Evolutionary conservation across 2,797 vertebrate species (phyloP).

Genomic region (Fistularia commersonii): DNA sequence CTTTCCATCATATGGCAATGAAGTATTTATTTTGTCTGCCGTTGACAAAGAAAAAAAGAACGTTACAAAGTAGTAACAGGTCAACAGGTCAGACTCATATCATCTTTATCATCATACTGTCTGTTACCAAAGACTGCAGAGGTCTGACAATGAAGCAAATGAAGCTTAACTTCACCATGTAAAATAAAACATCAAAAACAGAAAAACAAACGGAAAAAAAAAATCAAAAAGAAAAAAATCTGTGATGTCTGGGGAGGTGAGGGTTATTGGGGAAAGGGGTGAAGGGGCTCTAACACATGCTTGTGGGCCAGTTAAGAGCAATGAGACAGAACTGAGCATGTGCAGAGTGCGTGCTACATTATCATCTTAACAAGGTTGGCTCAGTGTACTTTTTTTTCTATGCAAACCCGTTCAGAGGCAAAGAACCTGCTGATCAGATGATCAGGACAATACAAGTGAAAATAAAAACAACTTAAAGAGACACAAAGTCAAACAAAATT

Average conservation of each 20-base stretch:
- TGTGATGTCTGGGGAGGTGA: slow-evolving; percentile 7
- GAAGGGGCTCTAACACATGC: slow-evolving; percentile 18
- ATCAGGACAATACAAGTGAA: background rate
- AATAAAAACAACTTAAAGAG: background rate
- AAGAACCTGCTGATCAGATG: slow-evolving; percentile 1
- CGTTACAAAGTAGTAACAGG: slow-evolving; percentile 41
- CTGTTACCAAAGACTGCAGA: slow-evolving; percentile 35
- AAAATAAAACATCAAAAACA: background rate
- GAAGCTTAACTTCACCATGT: slow-evolving; percentile 11
- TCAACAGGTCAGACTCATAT: slow-evolving; percentile 57
- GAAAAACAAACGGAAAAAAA: background rate
- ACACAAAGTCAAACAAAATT: background rate
- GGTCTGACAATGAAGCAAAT: slow-evolving; percentile 21
- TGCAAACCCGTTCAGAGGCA: background rate
- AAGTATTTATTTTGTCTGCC: slow-evolving; percentile 59
- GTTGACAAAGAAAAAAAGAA: slow-evolving; percentile 31
- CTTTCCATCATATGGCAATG: slow-evolving; percentile 61
- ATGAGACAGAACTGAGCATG: slow-evolving; percentile 14
- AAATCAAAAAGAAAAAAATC: slow-evolving; percentile 1
- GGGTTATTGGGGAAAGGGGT: background rate
- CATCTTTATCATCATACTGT: slow-evolving; percentile 37
- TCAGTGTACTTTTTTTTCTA: slow-evolving; percentile 13
- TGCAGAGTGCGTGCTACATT: slow-evolving; percentile 36
- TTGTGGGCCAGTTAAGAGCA: slow-evolving; percentile 35
- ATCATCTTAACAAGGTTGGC: slow-evolving; percentile 25